Evolutionary conservation across 1,140 invertebrate genomes (phyloP), one percentile per base, ranked within the genome.

Genomic region (Aphaenogaster ashmeadi): DNA sequence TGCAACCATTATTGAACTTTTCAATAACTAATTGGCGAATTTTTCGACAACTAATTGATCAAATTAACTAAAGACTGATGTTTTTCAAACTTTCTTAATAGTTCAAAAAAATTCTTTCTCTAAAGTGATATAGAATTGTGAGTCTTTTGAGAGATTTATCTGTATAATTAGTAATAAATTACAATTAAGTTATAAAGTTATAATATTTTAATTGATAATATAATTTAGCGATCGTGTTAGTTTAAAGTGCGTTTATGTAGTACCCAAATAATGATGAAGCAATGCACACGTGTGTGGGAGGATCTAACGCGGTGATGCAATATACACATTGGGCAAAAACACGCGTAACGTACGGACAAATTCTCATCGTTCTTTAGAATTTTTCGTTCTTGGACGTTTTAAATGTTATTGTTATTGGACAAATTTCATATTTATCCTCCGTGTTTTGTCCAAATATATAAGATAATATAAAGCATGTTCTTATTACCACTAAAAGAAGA

Each of bases 111-210:
- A n/a, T 60, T 6, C 8, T 21, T 52, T 6, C 2, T 27, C 11
- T 9, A 38, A 38, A 56, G 56, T n/a, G 7, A 1, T 41, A 60
- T 18, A 38, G 38, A 62, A 62, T 62, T 60, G 15, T 62, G 9
- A 27, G 27, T 36, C 2, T 41, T 21, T 38, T 8, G 13, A 21
- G 2, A 38, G 36, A 56, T 38, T 21, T 5, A 38, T 56, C n/a
- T 74, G 18, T 54, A 15, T 38, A 56, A 74, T 74, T 56, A 54
- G 21, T 54, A 56, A 56, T 54, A 21, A 74, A 56, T 21, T 74
- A 1, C 36, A 74, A 52, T 74, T 36, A 54, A 36, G 3, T 11
- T 36, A 74, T 18, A 74, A 4, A 47, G 0, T 4, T 69, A 38
- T 13, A 69, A 69, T 47, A 44, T 21, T 21, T 47, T 69, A 47